A percentile compares a stretch with the other conserved stretches of the same genome.
Evolutionary conservation across 1,140 invertebrate genomes (phyloP).

Genomic region (Drosophila fuyamai): DNA sequence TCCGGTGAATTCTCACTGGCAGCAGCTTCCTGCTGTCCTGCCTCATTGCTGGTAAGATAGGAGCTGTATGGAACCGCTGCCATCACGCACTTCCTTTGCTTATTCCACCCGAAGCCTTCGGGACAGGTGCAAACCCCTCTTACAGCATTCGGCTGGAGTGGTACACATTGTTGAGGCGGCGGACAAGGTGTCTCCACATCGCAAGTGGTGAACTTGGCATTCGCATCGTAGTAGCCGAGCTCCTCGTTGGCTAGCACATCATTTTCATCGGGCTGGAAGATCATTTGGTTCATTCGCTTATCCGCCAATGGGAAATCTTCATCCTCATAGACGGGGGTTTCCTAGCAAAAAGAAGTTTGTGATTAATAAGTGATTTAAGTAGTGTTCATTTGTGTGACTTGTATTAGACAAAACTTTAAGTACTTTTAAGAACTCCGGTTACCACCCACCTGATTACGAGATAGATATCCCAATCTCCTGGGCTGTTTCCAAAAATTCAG

Average conservation of each 20-base stretch:
- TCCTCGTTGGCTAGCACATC: constrained; percentile 84
- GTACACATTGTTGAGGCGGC: constrained; percentile 89
- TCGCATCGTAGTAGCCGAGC: constrained; percentile 63
- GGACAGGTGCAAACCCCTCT: constrained; percentile 90
- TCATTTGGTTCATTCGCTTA: constrained; percentile 77
- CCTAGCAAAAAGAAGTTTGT: constrained; percentile 21
- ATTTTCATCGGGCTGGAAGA: constrained; percentile 83
- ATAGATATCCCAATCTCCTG: constrained; percentile 52
- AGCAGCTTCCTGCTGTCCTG: constrained; percentile 41
- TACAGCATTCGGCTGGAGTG: constrained; percentile 85
- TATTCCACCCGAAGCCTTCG: constrained; percentile 86
- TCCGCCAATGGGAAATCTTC: constrained; percentile 76
- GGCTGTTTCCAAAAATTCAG: constrained; percentile 81
- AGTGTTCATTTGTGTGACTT: too few species aligned
- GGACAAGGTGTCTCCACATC: constrained; percentile 86
- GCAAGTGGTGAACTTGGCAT: constrained; percentile 79
- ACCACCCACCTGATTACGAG: constrained; percentile 46
- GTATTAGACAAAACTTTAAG: too few species aligned
- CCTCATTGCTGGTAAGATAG: constrained; percentile 46
- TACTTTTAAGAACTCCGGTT: too few species aligned
- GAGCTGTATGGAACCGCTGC: constrained; percentile 65
- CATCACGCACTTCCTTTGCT: constrained; percentile 84
- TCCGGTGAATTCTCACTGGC: constrained; percentile 65
- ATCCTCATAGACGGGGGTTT: constrained; percentile 67
- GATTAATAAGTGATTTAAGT: neutral